Evolutionary conservation across 2,797 vertebrate genomes (phyloP), one percentile per base, ranked within the genome.

Genomic region (Eospalax fontanierii): DNA sequence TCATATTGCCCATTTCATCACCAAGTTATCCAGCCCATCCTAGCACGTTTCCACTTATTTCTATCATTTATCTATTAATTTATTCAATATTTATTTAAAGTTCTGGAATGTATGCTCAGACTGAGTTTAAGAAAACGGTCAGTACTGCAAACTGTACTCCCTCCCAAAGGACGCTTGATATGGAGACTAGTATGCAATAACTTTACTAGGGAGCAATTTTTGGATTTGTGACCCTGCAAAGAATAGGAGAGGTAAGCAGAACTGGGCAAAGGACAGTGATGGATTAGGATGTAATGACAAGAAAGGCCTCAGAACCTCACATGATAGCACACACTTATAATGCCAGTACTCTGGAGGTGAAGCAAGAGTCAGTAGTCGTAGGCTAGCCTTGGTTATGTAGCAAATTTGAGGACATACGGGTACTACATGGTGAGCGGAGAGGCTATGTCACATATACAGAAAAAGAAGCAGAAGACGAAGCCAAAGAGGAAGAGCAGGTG

Each of bases 41-140:
- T 71, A 54, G 19, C n/a, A 50, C 3, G 61, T 71, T 75, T 35
- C 59, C 5, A 84, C 3, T 26, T 2, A 75, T 91, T 71, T 57
- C 33, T 78, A 9, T 86, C 7, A 61, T 85, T 74, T 54, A 33
- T 80, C 11, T 87, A 84, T 54, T 40, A 76, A 89, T 59, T 30
- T 91, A 59, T n/a, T 40, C 46, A 89, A 50, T 66, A 87, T 94
- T 93, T 81, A 59, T 65, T 70, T 66, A 82, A 78, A 15, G 15
- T 92, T 89, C 76, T 93, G 43, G 63, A n/a, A 86, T 92, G 19
- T 89, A 7, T 30, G 30, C 35, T 71, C 40, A 54, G 50, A 76
- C 4, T 73, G 33, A 12, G 19, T 86, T 2, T 74, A 91, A 71
- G 38, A 87, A 84, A 54, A 89, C 71, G 8, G 28, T 61, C 46